Evolutionary conservation across 1,140 invertebrate genomes (phyloP), one percentile per base, ranked within the genome.

Genomic region (Trachymyrmex cornetzi): DNA sequence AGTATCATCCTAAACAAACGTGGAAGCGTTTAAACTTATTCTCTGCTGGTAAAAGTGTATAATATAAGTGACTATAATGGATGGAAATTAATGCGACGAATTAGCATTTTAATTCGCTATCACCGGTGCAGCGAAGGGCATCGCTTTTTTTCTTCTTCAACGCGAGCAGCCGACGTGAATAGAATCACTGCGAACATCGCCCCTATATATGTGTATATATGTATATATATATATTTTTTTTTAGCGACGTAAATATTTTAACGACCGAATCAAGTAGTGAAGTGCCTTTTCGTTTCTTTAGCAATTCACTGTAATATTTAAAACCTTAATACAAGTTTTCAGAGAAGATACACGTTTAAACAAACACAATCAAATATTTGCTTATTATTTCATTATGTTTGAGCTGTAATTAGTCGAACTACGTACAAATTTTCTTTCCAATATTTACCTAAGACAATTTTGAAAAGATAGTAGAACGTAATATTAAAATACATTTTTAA

Each of bases 91-190:
- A 93, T 93, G 90, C 91, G 63, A 27, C n/a, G 84, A 88, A 93
- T 93, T 93, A 92, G 86, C 92, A 92, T 92, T 92, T 92, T 92
- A 92, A 92, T 92, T 92, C 82, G 89, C 87, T 91, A 89, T 92
- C 90, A 85, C 77, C 57, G 67, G 77, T 77, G 87, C 87, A 92
- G 87, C 90, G 88, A 77, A 44, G 57, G 59, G 57, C 66, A 22
- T 72, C 75, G 57, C 74, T 87, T 86, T 85, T 69, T 81, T 80
- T 57, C 72, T 81, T 57, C n/a, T 69, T 67, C 30, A 75, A 24
- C 74, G 38, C 72, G 27, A 71, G 64, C 57, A 30, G 11, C 44
- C 71, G 64, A 59, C 63, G 38, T 64, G 74, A 22, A 61, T 50
- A 57, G 66, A 67, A 74, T 63, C 66, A 66, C 55, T 67, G 24